A percentile compares a stretch with the other conserved stretches of the same genome.
Evolutionary conservation across 2,113 vertebrate species (phyloP).

Genomic region (Bubo bubo): DNA sequence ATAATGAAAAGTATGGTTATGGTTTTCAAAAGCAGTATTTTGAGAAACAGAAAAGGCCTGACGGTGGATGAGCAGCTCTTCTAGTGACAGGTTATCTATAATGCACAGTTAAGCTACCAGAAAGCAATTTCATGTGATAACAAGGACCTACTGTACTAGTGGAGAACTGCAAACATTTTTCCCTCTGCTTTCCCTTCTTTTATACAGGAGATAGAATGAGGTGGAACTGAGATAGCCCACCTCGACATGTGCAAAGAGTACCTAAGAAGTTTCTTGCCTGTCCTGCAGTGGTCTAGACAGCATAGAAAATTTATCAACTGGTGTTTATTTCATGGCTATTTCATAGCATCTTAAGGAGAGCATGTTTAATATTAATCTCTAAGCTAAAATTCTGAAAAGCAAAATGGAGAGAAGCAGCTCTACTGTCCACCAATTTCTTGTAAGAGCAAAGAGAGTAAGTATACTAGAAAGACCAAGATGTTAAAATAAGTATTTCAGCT

Average conservation of each 20-base stretch:
- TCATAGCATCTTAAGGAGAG: not conserved
- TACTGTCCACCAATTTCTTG: not conserved
- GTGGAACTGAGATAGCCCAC: not conserved
- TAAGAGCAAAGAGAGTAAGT: not conserved
- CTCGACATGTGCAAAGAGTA: accelerated
- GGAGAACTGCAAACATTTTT: not conserved
- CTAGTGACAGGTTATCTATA: not conserved
- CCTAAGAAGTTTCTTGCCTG: not conserved
- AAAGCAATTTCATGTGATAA: not conserved
- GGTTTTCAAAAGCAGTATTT: not conserved
- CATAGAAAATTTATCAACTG: not conserved
- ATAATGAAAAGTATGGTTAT: not conserved
- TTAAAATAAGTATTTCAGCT: not conserved
- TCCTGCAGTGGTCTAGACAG: not conserved
- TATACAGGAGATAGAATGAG: not conserved
- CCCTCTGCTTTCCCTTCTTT: not conserved
- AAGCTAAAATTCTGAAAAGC: not conserved
- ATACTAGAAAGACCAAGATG: not conserved
- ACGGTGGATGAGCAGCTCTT: not conserved
- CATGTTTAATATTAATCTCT: not conserved
- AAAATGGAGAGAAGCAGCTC: not conserved
- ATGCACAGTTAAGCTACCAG: not conserved
- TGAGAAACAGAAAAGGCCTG: not conserved
- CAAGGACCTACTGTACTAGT: not conserved
- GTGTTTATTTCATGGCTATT: not conserved